These are phyloP conservation scores for Caenorhabditis sp. DNA, from an alignment of 2,888 invertebrate species.

Conservation along the genomic window DNA sequence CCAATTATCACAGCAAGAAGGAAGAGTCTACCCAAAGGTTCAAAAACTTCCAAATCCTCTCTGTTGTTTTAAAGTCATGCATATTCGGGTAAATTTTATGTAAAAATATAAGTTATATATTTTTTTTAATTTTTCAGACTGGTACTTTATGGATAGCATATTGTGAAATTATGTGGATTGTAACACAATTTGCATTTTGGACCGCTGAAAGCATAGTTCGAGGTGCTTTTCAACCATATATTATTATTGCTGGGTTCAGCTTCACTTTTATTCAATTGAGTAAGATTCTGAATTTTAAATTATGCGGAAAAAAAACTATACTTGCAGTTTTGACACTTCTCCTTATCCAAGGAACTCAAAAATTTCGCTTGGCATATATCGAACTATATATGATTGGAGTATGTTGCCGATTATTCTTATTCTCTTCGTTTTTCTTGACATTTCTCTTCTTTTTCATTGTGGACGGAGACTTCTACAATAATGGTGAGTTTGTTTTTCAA, in stretches of 20 bases:
- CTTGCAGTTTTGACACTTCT: slow-evolving; percentile 30
- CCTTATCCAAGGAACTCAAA: slow-evolving; percentile 34
- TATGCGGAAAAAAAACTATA: not conserved
- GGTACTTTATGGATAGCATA: slow-evolving; percentile 57
- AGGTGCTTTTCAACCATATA: slow-evolving; percentile 33
- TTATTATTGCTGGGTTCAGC: slow-evolving; percentile 42
- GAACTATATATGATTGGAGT: slow-evolving; percentile 38
- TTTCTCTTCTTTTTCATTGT: slow-evolving; percentile 27
- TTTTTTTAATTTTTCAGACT: slow-evolving; percentile 35
- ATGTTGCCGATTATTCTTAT: slow-evolving; percentile 28
- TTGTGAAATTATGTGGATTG: slow-evolving; percentile 59
- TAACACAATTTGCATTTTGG: slow-evolving; percentile 54
- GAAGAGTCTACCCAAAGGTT: slow-evolving; percentile 42
- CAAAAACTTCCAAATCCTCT: slow-evolving; percentile 48
- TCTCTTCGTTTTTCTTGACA: slow-evolving; percentile 26
- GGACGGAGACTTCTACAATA: not conserved
- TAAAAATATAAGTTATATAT: not conserved
- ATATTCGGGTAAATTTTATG: slow-evolving; percentile 37
- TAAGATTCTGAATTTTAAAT: slow-evolving; percentile 3
- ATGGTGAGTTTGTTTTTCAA: not conserved
- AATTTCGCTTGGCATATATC: slow-evolving; percentile 30
- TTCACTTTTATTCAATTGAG: slow-evolving; percentile 45
- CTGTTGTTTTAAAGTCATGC: slow-evolving; percentile 56
- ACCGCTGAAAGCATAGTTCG: slow-evolving; percentile 46
- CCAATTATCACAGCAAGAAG: slow-evolving; percentile 19